Percentiles rank a stretch among this genome's conserved stretches.
Evolutionary conservation across 2,113 vertebrate genomes (phyloP).

Genomic region (Barnardius zonarius): DNA sequence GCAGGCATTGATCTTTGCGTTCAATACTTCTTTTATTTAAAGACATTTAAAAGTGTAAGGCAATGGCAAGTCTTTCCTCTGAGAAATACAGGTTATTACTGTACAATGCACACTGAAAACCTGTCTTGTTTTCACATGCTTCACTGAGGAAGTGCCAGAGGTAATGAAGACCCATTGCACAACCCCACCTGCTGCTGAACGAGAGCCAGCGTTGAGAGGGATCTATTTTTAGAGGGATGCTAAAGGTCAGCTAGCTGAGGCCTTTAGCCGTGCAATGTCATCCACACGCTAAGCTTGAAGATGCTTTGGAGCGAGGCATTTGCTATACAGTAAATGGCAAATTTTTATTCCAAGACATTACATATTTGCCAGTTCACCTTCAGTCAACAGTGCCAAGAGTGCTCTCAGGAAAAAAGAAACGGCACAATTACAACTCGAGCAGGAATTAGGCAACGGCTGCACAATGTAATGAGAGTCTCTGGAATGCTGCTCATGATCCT

Average conservation of each 20-base stretch:
- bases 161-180: constrained; percentile 24
- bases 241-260: constrained; percentile 43
- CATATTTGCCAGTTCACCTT: constrained; percentile 32
- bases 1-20: neutral
- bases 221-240: constrained; percentile 62
- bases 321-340: neutral
- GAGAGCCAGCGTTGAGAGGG: neutral
- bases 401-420: neutral
- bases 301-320: neutral
- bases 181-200: constrained; percentile 17
- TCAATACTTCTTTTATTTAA: neutral
- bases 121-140: neutral
- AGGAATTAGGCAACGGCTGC: neutral
- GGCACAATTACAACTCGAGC: neutral
- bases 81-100: neutral
- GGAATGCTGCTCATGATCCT: neutral
- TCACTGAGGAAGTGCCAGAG: constrained; percentile 12
- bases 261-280: neutral
- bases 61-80: neutral
- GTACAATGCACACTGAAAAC: neutral
- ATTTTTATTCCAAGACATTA: neutral
- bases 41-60: neutral
- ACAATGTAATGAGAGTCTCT: neutral
- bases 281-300: neutral
- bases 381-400: constrained; percentile 3